Conservation (phyloP, 2,888 invertebrate genomes). For the Aricia artaxerxes region DNA sequence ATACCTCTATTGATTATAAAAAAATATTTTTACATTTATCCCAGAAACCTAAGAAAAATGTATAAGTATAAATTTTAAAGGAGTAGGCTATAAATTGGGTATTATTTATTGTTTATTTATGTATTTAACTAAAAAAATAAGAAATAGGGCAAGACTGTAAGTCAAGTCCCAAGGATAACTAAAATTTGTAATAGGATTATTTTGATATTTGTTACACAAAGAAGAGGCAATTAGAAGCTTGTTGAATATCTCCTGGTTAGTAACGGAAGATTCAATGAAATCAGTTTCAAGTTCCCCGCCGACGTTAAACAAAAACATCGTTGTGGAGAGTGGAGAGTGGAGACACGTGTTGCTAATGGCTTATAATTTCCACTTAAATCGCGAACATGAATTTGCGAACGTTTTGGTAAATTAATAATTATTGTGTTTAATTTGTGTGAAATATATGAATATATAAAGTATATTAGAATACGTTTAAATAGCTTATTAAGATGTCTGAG, state of each 20-base stretch:
- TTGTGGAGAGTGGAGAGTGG: slow-evolving; percentile 52
- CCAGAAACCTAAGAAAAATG: too few relatives aligned
- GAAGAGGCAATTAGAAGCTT: neutral
- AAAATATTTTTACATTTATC: neutral
- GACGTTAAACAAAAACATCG: slow-evolving; percentile 54
- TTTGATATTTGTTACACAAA: too few relatives aligned
- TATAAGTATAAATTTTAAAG: too few relatives aligned
- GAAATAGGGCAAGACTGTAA: too few relatives aligned
- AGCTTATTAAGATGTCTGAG: too few relatives aligned
- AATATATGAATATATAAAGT: neutral
- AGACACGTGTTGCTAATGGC: slow-evolving; percentile 54
- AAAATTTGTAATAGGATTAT: too few relatives aligned
- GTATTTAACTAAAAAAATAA: too few relatives aligned
- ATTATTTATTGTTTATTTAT: too few relatives aligned
- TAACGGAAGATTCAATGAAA: neutral
- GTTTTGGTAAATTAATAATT: slow-evolving; percentile 49
- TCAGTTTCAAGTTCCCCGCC: neutral
- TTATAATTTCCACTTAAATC: slow-evolving; percentile 62
- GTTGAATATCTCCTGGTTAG: neutral
- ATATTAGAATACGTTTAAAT: too few relatives aligned
- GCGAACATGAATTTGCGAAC: slow-evolving; percentile 75
- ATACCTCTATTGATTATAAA: neutral
- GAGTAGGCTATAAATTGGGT: too few relatives aligned
- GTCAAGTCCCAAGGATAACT: too few relatives aligned
- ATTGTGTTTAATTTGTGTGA: neutral